These are phyloP conservation scores for Nomada ferruginata DNA, from an alignment of 2,888 invertebrate genomes.

Conservation along the genomic window DNA sequence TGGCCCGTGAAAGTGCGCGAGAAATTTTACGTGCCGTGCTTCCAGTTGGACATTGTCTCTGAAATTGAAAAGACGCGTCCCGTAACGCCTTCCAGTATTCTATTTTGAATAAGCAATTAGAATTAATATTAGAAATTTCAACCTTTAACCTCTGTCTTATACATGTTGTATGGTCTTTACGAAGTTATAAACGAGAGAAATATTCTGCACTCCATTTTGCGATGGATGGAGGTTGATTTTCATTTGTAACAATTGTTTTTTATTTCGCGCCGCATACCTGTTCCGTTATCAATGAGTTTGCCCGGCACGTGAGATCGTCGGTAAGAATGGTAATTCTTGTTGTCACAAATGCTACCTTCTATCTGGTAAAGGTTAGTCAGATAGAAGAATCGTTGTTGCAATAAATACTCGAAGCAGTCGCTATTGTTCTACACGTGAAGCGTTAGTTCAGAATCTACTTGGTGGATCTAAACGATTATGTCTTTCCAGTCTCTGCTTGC, in stretches of 20 bases:
- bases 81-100: neutral
- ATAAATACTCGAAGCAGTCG: slow-evolving; percentile 24
- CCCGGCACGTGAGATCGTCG: neutral
- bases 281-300: neutral
- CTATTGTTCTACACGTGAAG: slow-evolving; percentile 34
- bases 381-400: slow-evolving; percentile 21
- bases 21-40: slow-evolving; percentile 48
- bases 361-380: slow-evolving; percentile 9
- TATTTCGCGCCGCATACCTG: neutral
- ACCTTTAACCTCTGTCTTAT: too few relatives aligned
- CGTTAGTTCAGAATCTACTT: slow-evolving; percentile 17
- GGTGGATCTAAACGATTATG: slow-evolving; percentile 34
- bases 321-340: neutral
- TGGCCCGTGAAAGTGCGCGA: slow-evolving; percentile 39
- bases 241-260: neutral
- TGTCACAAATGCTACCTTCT: neutral
- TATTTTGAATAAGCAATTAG: neutral
- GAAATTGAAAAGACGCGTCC: neutral
- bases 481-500: slow-evolving; percentile 19
- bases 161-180: too few relatives aligned
- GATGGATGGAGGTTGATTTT: neutral
- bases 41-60: neutral
- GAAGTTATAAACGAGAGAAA: too few relatives aligned
- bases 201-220: too few relatives aligned
- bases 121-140: neutral